Evolutionary conservation across 1,140 invertebrate species (phyloP), one percentile per base, ranked within the genome.

Genomic region (Bombus sibiricus): DNA sequence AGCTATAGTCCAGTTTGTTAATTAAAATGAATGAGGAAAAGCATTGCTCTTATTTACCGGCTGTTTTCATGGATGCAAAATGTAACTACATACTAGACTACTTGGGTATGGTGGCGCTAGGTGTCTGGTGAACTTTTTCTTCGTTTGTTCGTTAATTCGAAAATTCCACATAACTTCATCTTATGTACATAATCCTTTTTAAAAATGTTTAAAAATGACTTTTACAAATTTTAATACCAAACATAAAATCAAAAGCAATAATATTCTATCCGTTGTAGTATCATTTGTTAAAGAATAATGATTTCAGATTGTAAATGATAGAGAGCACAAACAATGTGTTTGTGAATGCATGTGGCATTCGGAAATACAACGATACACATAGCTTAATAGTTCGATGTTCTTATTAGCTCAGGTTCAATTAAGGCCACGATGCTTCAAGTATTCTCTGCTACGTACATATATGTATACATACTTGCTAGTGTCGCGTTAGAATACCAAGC

Each of bases 361-460:
- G 78, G 39, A 25, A 72, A 85, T 64, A 59, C 59, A 88, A 74
- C 82, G 64, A 69, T 85, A 85, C 76, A 59, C 62, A 47, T 43
- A 80, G 68, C 37, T 62, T 62, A 85, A 69, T 77, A 73, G 62
- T 83, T 73, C 78, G 77, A 76, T 81, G 78, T 53, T 89, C 75
- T 72, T 88, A 90, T 91, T 80, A 87, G 69, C 88, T 92, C 75
- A 37, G 62, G 88, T 75, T 91, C 91, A 92, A 92, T 92, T 92
- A 92, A 91, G 91, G 91, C 69, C 86, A 86, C 88, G 90, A 90
- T 69, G 88, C 83, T 81, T 57, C 22, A 83, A 84, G 80, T 74
- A 83, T 84, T 83, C 77, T 66, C 80, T 66, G 69, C 64, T 81
- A 85, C 59, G 91, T 85, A 86, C 47, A 53, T 53, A 53, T 53